phyloP scores from a whole-genome alignment of 2,113 vertebrate genomes.

The Myotis lucifugus region DNA sequence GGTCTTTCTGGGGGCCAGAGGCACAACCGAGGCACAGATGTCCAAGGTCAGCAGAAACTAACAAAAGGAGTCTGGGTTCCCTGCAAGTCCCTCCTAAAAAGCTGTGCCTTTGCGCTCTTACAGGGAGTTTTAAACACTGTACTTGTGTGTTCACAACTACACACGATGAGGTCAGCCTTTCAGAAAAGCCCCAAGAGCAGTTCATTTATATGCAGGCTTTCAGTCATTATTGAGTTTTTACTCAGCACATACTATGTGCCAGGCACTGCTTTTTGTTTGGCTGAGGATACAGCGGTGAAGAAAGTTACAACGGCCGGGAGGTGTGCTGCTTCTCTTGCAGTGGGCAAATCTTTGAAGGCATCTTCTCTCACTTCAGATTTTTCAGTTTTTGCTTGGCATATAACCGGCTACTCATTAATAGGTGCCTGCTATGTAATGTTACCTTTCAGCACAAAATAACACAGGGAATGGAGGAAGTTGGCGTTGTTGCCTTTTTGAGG shows the following conservation, averaged over 20 bases:
- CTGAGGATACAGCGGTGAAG: neutral
- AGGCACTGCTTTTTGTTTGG: neutral
- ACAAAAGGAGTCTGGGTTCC: fast-evolving
- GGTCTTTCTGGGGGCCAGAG: constrained; percentile 81
- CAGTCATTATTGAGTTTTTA: neutral
- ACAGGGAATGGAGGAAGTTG: no score
- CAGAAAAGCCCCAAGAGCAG: neutral
- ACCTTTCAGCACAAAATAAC: neutral
- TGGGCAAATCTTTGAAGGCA: fast-evolving
- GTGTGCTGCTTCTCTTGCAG: fast-evolving
- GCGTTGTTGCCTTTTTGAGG: no score
- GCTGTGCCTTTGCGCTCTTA: neutral
- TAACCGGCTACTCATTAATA: neutral
- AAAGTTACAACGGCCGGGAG: neutral
- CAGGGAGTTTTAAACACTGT: neutral
- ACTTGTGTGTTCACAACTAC: neutral
- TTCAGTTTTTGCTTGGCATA: neutral
- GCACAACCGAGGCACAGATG: constrained; percentile 80
- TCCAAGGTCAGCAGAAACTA: constrained; percentile 81
- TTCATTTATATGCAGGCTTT: neutral
- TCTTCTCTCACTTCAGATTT: no score
- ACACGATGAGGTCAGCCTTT: neutral
- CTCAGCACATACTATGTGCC: neutral
- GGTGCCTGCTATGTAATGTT: fast-evolving
- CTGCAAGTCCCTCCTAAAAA: neutral